These are phyloP conservation scores for Ditula angustiorana DNA, from an alignment of 2,888 invertebrate species.

Conservation along the genomic window DNA sequence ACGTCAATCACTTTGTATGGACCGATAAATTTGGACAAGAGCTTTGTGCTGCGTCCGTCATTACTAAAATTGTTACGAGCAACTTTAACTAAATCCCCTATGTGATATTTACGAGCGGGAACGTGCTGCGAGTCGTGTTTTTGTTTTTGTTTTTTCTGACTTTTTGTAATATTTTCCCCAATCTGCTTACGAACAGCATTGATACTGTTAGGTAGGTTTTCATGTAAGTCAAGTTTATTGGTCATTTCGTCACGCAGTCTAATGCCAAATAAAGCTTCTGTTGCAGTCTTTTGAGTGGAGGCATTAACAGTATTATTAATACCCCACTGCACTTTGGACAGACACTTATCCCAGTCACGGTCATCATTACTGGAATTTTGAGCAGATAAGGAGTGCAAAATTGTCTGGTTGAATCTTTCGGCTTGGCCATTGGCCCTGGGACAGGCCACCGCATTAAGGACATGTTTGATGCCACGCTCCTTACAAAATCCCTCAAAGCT, in stretches of 20 bases:
- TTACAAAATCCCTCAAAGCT: too few relatives aligned
- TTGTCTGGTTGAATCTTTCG: too few relatives aligned
- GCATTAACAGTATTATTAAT: conserved; percentile 42
- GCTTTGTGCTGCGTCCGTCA: neutral
- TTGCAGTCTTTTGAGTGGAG: conserved; percentile 40
- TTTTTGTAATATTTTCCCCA: neutral
- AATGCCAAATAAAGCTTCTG: conserved; percentile 38
- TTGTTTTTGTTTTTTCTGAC: neutral
- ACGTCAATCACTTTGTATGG: neutral
- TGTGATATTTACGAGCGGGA: neutral
- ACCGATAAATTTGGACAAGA: too few relatives aligned
- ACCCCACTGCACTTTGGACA: conserved; percentile 42
- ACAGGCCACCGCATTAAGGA: too few relatives aligned
- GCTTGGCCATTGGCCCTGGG: too few relatives aligned
- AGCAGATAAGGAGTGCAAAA: too few relatives aligned
- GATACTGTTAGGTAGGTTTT: neutral
- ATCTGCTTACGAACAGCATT: neutral
- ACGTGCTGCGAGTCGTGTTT: neutral
- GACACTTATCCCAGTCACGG: too few relatives aligned
- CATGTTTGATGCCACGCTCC: too few relatives aligned
- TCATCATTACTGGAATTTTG: too few relatives aligned
- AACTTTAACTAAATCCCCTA: neutral
- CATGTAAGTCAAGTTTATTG: conserved; percentile 31
- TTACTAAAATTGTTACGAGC: neutral
- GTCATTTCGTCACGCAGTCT: conserved; percentile 14